Percentiles rank a stretch among this genome's conserved stretches.
Evolutionary conservation across 2,888 invertebrate species (phyloP).

Genomic region (Chymomyza fuscimana): DNA sequence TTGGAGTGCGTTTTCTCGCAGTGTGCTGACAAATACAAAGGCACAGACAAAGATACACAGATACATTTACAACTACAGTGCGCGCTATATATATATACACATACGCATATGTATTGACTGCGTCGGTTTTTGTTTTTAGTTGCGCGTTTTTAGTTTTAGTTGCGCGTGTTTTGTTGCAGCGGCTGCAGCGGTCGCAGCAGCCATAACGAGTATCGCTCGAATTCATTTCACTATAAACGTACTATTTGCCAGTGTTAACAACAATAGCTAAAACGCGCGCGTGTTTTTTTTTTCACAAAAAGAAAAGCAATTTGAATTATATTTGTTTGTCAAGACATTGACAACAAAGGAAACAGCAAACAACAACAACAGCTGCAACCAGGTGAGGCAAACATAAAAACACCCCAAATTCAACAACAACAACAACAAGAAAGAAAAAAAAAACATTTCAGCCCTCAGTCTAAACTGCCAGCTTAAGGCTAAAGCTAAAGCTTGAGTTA

Average conservation of each 20-base stretch:
- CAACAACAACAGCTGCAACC: conserved; percentile 7
- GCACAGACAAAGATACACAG: neutral
- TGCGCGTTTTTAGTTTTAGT: conserved; percentile 43
- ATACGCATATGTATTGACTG: conserved; percentile 23
- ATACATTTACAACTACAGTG: neutral
- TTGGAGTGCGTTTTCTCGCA: conserved; percentile 4
- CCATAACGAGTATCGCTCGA: conserved; percentile 29
- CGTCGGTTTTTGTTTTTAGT: conserved; percentile 22
- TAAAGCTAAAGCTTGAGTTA: conserved; percentile 14
- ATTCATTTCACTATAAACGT: conserved; percentile 26
- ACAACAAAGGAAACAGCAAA: conserved; percentile 19
- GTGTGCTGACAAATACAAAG: neutral
- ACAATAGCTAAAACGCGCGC: conserved; percentile 11
- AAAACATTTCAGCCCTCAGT: conserved; percentile 24
- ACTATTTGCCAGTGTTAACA: conserved; percentile 18
- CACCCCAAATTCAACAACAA: conserved; percentile 3
- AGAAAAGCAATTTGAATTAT: conserved; percentile 1
- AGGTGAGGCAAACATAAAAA: conserved; percentile 16
- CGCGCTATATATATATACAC: conserved; percentile 19
- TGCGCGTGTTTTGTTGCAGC: conserved; percentile 52
- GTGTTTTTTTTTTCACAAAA: neutral
- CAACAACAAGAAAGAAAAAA: conserved; percentile 2
- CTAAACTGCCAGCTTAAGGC: conserved; percentile 29
- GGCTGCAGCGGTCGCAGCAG: conserved; percentile 38
- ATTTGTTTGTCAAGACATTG: neutral